Evolutionary conservation across 2,888 invertebrate species (phyloP).

Genomic region (Cheilosia pagana): DNA sequence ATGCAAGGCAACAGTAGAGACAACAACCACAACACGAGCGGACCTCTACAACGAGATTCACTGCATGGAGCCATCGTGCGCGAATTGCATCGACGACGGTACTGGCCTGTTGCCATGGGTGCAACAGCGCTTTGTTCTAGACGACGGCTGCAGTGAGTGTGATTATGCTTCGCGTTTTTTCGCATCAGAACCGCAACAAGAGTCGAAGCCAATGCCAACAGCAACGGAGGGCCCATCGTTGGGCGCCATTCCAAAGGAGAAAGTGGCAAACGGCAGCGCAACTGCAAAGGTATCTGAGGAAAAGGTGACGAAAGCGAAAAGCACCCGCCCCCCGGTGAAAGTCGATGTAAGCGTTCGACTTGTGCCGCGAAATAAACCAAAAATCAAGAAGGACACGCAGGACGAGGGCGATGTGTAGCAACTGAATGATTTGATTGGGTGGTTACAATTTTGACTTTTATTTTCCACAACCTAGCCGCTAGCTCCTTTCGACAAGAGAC

Average conservation of each 20-base stretch:
- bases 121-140: constrained; percentile 83
- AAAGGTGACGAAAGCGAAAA: constrained; percentile 74
- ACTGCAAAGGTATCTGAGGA: constrained; percentile 55
- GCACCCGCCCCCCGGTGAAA: constrained; percentile 86
- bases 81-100: constrained; percentile 73
- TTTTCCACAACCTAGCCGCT: not conserved
- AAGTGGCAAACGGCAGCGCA: constrained; percentile 33
- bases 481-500: constrained; percentile 28
- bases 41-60: constrained; percentile 54
- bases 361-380: constrained; percentile 85
- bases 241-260: constrained; percentile 21
- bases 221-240: not conserved
- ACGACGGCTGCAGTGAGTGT: constrained; percentile 54
- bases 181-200: constrained; percentile 53
- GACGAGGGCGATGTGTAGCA: constrained; percentile 41
- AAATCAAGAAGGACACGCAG: constrained; percentile 76
- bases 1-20: constrained; percentile 61
- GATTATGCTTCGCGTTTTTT: constrained; percentile 66
- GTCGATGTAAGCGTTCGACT: constrained; percentile 91
- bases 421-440: constrained; percentile 48
- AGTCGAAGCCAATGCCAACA: constrained; percentile 4
- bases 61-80: constrained; percentile 53
- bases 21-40: constrained; percentile 70
- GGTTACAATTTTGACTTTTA: constrained; percentile 44
- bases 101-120: constrained; percentile 82